Evolutionary conservation across 2,113 vertebrate genomes (phyloP).

Genomic region (Nothoprocta perdicaria): DNA sequence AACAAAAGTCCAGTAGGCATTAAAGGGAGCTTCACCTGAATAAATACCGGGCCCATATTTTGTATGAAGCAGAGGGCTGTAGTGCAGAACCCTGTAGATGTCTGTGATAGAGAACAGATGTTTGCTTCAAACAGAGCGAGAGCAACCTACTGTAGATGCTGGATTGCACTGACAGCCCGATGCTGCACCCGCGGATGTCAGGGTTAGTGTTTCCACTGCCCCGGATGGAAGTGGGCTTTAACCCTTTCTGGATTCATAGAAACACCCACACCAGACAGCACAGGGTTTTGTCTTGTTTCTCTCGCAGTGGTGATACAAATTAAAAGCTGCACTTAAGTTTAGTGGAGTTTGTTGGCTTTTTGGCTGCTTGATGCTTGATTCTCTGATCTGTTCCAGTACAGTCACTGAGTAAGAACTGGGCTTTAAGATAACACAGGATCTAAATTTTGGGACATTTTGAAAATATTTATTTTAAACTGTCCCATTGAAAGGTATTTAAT

Average conservation of each 20-base stretch:
- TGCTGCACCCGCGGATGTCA: neutral
- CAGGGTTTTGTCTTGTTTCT: neutral
- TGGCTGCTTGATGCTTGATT: neutral
- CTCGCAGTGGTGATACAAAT: neutral
- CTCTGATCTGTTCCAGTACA: neutral
- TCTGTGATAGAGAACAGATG: neutral
- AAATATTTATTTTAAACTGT: neutral
- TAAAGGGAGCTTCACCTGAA: neutral
- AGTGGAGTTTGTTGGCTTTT: neutral
- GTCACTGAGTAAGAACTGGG: neutral
- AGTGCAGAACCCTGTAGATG: neutral
- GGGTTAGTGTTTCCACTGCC: neutral
- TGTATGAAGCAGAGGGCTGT: neutral
- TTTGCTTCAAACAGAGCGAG: neutral
- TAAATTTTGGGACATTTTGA: neutral
- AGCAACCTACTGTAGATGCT: rapidly evolving
- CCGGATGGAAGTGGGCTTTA: neutral
- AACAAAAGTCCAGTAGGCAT: rapidly evolving
- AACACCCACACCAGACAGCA: rapidly evolving
- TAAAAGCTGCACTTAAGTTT: neutral
- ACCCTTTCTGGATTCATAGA: neutral
- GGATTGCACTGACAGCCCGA: neutral
- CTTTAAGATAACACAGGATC: neutral
- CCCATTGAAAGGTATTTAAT: neutral
- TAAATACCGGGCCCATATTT: neutral